Percentiles rank a stretch among this genome's conserved stretches.
Evolutionary conservation across 2,113 vertebrate species (phyloP).

Genomic region (Dendropsophus ebraccatus): DNA sequence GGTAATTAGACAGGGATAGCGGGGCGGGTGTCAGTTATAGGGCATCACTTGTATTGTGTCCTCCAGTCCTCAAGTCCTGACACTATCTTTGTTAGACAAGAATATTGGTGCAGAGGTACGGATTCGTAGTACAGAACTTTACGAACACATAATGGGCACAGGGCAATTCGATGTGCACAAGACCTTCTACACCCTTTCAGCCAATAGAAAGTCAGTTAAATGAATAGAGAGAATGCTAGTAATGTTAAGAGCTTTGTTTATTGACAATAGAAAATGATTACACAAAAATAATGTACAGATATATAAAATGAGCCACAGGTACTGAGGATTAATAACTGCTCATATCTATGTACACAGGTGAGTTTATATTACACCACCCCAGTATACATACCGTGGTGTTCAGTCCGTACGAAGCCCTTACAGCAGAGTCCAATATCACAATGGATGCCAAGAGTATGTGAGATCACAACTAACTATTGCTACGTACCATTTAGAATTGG

Average conservation of each 20-base stretch:
- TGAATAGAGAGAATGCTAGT: not conserved
- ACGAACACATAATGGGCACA: no score
- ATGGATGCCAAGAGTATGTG: not conserved
- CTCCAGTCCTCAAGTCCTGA: no score
- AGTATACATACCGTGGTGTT: constrained; percentile 4
- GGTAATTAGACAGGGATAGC: no score
- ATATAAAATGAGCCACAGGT: constrained; percentile 43
- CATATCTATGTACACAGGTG: constrained; percentile 20
- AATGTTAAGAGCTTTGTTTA: constrained; percentile 4
- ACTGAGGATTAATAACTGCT: constrained; percentile 42
- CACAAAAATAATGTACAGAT: constrained; percentile 38
- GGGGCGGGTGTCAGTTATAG: no score
- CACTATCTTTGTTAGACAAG: no score
- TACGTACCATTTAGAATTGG: constrained; percentile 18
- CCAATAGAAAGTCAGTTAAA: not conserved
- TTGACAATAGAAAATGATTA: constrained; percentile 47
- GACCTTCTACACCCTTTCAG: no score
- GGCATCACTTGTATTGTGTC: no score
- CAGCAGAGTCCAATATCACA: not conserved
- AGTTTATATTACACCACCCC: constrained; percentile 29
- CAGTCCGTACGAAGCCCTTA: not conserved
- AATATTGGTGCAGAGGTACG: no score
- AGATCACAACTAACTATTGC: not conserved
- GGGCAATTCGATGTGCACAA: no score
- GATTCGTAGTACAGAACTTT: no score